Evolutionary conservation across 2,113 vertebrate species (phyloP).

Genomic region (Macquaria australasica): DNA sequence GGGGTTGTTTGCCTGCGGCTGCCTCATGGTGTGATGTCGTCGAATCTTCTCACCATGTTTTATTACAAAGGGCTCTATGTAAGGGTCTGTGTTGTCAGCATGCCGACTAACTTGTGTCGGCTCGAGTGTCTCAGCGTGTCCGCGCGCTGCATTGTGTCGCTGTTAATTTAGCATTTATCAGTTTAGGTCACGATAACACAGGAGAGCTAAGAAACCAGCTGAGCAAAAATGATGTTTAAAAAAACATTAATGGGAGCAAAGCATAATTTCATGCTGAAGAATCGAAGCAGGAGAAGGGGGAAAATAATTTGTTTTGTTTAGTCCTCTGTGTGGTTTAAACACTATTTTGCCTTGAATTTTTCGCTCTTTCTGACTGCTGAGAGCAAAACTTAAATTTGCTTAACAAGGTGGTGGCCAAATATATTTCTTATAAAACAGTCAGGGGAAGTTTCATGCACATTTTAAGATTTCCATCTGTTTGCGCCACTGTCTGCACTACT

Average conservation of each 20-base stretch:
- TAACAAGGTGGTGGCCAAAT: background rate
- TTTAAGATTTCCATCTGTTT: background rate
- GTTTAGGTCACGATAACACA: slow-evolving; percentile 27
- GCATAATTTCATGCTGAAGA: background rate
- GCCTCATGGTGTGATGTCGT: slow-evolving; percentile 69
- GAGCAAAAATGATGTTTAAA: background rate
- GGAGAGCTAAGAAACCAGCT: slow-evolving; percentile 1
- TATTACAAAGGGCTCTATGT: slow-evolving; percentile 53
- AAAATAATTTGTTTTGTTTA: background rate
- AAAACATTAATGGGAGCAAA: background rate
- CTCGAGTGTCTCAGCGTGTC: background rate
- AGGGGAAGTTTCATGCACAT: background rate
- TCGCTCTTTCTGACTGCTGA: background rate
- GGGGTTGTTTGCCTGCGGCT: slow-evolving; percentile 65
- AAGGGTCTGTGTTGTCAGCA: slow-evolving; percentile 40
- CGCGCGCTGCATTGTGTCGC: slow-evolving; percentile 2
- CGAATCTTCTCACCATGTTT: slow-evolving; percentile 61
- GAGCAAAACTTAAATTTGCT: background rate
- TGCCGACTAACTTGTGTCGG: slow-evolving; percentile 45
- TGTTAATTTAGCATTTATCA: slow-evolving; percentile 20
- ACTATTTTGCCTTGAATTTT: background rate
- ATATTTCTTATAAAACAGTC: background rate
- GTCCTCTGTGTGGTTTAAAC: background rate
- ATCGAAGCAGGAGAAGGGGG: background rate
- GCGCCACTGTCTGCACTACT: background rate